These are phyloP conservation scores for Potamilus streckersoni DNA, from an alignment of 1,140 invertebrate genomes.

Conservation along the genomic window DNA sequence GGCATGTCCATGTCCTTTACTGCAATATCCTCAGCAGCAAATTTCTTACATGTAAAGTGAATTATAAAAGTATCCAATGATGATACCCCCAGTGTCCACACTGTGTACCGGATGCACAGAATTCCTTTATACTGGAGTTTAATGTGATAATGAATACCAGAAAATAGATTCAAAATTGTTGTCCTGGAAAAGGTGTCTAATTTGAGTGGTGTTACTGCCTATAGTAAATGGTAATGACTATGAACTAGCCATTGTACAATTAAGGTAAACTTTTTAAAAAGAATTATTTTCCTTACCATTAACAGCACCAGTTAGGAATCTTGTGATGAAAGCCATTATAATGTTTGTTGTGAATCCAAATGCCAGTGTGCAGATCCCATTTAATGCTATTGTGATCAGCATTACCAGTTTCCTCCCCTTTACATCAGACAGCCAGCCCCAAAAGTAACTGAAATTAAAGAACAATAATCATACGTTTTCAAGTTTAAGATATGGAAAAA, in stretches of 20 bases:
- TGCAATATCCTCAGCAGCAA: too few species aligned
- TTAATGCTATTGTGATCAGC: slow-evolving; percentile 46
- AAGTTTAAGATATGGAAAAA: too few species aligned
- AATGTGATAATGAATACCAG: not conserved
- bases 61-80: too few species aligned
- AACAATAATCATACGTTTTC: not conserved
- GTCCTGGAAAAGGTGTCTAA: not conserved
- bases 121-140: too few species aligned
- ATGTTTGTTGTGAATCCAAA: slow-evolving; percentile 60
- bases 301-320: slow-evolving; percentile 54
- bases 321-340: slow-evolving; percentile 44
- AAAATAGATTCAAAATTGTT: not conserved
- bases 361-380: slow-evolving; percentile 48
- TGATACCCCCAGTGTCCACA: too few species aligned
- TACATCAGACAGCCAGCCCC: slow-evolving; percentile 63
- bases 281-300: slow-evolving; percentile 49
- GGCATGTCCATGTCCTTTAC: too few species aligned
- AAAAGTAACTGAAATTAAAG: slow-evolving; percentile 57
- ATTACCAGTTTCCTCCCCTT: slow-evolving; percentile 53
- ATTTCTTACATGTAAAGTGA: too few species aligned
- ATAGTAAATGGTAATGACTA: too few species aligned
- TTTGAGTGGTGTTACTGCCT: too few species aligned
- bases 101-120: too few species aligned
- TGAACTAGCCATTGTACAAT: too few species aligned
- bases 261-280: not conserved